These are phyloP conservation scores for Vicugna pacos DNA, from an alignment of 2,113 vertebrate species.

Conservation along the genomic window DNA sequence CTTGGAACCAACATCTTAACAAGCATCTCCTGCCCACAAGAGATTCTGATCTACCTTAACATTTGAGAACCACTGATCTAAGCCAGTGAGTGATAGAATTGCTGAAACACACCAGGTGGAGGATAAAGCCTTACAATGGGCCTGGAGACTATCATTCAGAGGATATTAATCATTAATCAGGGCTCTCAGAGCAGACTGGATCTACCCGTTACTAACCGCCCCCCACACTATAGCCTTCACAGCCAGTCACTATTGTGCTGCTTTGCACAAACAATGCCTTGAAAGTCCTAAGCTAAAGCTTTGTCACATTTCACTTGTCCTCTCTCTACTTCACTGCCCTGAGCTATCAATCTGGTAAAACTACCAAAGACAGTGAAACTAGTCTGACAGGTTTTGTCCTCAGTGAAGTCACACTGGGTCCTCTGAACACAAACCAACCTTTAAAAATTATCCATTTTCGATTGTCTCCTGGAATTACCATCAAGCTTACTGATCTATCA, in stretches of 20 bases:
- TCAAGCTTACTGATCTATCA: not conserved
- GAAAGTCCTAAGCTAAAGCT: not conserved
- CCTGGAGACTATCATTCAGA: not conserved
- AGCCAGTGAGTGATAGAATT: not conserved
- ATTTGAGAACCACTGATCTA: not conserved
- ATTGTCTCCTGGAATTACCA: not conserved
- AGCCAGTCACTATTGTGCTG: not conserved
- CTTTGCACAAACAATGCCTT: not conserved
- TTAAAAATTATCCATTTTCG: conserved; percentile 34
- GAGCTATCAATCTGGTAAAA: not conserved
- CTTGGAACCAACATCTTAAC: not conserved
- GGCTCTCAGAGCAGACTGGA: not conserved
- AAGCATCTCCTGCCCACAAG: not conserved
- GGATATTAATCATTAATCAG: conserved; percentile 4
- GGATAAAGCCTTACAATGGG: not conserved
- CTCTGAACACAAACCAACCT: not conserved
- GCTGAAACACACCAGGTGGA: not conserved
- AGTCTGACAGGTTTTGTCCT: conserved; percentile 7
- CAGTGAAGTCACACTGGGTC: not conserved
- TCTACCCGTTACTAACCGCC: not conserved
- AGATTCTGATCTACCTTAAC: not conserved
- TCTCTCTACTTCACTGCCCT: not conserved
- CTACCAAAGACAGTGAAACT: conserved; percentile 27
- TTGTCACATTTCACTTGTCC: conserved; percentile 13
- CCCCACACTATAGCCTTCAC: not conserved